phyloP scores from a whole-genome alignment of 2,888 invertebrate species.

The Cheiracanthium punctorium region DNA sequence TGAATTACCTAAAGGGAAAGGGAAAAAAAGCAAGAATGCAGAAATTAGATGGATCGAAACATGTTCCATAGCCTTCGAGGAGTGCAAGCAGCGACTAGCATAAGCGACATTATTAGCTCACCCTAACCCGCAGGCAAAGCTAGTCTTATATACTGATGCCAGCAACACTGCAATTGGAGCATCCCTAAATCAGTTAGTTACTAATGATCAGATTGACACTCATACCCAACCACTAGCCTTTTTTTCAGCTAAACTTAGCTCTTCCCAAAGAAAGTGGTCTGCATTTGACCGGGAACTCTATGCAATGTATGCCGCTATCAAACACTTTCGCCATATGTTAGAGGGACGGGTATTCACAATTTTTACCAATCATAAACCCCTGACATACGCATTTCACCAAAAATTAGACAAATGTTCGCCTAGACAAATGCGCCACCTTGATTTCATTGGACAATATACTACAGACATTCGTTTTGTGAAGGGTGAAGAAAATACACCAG shows the following conservation, averaged over 20 bases:
- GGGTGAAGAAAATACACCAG: constrained; percentile 40
- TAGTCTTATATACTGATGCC: neutral
- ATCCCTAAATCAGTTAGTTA: too few relatives aligned
- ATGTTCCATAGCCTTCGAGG: constrained; percentile 22
- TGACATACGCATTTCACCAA: constrained; percentile 63
- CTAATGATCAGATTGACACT: constrained; percentile 67
- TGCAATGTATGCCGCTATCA: constrained; percentile 72
- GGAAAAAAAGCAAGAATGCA: constrained; percentile 12
- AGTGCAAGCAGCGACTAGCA: constrained; percentile 25
- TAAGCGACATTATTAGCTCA: constrained; percentile 22
- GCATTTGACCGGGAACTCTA: constrained; percentile 72
- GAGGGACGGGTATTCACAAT: constrained; percentile 43
- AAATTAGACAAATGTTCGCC: constrained; percentile 72
- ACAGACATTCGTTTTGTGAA: constrained; percentile 74
- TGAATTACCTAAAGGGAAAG: neutral
- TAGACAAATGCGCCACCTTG: constrained; percentile 74
- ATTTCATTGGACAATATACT: constrained; percentile 74
- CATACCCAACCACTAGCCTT: constrained; percentile 67
- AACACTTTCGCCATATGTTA: constrained; percentile 71
- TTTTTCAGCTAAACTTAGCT: constrained; percentile 22
- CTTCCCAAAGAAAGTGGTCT: constrained; percentile 25
- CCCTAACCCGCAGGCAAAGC: neutral
- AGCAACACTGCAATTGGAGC: constrained; percentile 27
- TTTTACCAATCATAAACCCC: constrained; percentile 68
- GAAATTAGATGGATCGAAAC: constrained; percentile 19